phyloP scores from a whole-genome alignment of 2,113 vertebrate genomes.

The Pterophyllum scalare region DNA sequence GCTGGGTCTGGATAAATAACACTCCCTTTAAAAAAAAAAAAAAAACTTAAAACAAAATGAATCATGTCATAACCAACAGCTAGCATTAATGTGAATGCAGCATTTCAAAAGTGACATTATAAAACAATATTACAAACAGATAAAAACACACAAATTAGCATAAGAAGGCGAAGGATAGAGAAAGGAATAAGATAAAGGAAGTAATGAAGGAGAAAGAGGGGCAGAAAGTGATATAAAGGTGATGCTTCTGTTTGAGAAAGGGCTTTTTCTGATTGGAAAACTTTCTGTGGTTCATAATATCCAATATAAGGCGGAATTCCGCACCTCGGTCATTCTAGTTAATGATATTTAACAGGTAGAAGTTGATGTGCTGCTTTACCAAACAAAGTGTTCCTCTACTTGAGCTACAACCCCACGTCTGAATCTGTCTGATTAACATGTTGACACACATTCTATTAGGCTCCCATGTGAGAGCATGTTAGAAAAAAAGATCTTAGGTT shows the following conservation, averaged over 20 bases:
- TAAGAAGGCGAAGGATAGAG: not conserved
- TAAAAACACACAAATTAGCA: conserved; percentile 5
- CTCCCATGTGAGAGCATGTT: conserved; percentile 49
- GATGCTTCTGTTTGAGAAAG: conserved; percentile 18
- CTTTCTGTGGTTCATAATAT: conserved; percentile 17
- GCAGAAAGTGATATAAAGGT: conserved; percentile 34
- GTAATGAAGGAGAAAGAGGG: not conserved
- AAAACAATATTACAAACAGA: conserved; percentile 30
- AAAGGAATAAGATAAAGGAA: not conserved
- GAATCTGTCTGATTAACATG: conserved; percentile 40
- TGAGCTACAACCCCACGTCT: conserved; percentile 37
- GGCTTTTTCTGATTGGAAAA: conserved; percentile 23
- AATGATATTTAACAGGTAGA: conserved; percentile 57
- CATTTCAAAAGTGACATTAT: conserved; percentile 10
- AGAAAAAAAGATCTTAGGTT: conserved; percentile 71
- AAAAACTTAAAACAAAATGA: conserved; percentile 14
- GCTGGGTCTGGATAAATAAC: conserved; percentile 13
- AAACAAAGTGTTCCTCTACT: conserved; percentile 42
- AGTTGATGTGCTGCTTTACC: conserved; percentile 32
- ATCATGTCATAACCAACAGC: conserved; percentile 19
- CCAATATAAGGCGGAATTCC: conserved; percentile 30
- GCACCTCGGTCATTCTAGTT: conserved; percentile 29
- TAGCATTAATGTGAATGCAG: conserved; percentile 11
- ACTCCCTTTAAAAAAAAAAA: not conserved
- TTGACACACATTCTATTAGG: conserved; percentile 63